Conservation (phyloP, 35 echinoderm and acorn worm genomes). For the Eucidaris tribuloides region DNA sequence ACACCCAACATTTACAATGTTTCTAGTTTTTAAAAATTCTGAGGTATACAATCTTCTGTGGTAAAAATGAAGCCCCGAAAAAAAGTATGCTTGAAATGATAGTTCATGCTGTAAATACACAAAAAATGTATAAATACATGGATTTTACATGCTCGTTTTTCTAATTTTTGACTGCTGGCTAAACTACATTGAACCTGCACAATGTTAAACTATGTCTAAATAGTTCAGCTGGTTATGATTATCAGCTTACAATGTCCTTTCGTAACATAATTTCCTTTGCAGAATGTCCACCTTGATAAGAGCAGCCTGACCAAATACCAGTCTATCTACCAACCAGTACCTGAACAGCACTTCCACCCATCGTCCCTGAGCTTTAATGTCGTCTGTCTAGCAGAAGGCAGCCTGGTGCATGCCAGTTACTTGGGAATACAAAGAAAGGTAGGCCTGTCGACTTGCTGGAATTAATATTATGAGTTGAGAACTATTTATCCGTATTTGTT, state of each 20-base stretch:
- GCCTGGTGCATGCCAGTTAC: constrained; percentile 59
- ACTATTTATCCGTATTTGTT: no score
- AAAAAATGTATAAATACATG: background rate
- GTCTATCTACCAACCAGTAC: constrained; percentile 57
- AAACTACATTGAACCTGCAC: background rate
- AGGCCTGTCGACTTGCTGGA: background rate
- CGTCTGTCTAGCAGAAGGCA: constrained; percentile 77
- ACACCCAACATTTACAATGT: no score
- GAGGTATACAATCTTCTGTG: no score
- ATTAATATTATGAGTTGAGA: no score
- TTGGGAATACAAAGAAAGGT: constrained; percentile 90
- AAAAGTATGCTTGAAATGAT: background rate
- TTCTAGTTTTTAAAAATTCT: no score
- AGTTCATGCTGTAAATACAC: background rate
- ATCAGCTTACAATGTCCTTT: background rate
- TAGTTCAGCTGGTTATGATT: background rate
- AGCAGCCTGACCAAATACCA: constrained; percentile 52
- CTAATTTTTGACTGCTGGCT: background rate
- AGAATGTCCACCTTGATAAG: constrained; percentile 70
- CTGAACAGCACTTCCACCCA: constrained; percentile 88
- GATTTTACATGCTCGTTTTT: background rate
- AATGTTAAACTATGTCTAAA: background rate
- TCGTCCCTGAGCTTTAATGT: constrained; percentile 73
- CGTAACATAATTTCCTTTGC: background rate
- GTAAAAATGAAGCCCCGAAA: no score